Conservation (phyloP, 1,140 invertebrate genomes). For the Drosophila yakuba region DNA sequence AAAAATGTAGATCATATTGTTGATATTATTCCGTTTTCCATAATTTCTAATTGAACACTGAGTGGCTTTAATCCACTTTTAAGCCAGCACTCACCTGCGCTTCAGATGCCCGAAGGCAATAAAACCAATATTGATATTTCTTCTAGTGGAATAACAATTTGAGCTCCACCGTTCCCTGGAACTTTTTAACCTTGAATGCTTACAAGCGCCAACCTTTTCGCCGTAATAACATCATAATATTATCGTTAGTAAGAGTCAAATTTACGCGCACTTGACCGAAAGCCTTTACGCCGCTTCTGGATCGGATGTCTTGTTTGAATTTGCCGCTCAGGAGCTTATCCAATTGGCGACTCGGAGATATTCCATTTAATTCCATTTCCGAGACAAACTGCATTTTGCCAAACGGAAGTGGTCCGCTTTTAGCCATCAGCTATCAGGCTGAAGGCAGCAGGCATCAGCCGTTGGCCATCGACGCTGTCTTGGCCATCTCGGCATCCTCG, state of each 20-base stretch:
- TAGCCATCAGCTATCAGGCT: constrained; percentile 34
- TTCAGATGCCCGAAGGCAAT: constrained; percentile 1
- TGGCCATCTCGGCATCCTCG: constrained; percentile 35
- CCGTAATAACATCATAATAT: constrained; percentile 35
- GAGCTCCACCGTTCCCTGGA: background rate
- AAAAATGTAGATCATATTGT: background rate
- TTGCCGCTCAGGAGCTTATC: constrained; percentile 39
- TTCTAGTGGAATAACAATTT: constrained; percentile 3
- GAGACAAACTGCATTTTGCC: constrained; percentile 52
- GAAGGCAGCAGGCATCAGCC: constrained; percentile 22
- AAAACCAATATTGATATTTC: constrained; percentile 22
- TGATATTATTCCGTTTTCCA: background rate
- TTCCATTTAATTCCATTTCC: constrained; percentile 67
- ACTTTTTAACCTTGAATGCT: background rate
- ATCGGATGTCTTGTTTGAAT: constrained; percentile 32
- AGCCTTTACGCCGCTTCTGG: constrained; percentile 7
- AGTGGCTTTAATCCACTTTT: background rate
- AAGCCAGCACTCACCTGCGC: constrained; percentile 1
- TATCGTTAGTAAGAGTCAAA: constrained; percentile 33
- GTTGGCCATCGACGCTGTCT: constrained; percentile 22
- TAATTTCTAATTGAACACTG: background rate
- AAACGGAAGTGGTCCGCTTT: constrained; percentile 24
- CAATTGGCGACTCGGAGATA: constrained; percentile 33
- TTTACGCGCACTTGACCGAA: constrained; percentile 40
- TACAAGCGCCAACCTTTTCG: constrained; percentile 4